Base-by-base conservation (phyloP, 1,140 invertebrate genomes). In the Sycophaga agraensis region DNA sequence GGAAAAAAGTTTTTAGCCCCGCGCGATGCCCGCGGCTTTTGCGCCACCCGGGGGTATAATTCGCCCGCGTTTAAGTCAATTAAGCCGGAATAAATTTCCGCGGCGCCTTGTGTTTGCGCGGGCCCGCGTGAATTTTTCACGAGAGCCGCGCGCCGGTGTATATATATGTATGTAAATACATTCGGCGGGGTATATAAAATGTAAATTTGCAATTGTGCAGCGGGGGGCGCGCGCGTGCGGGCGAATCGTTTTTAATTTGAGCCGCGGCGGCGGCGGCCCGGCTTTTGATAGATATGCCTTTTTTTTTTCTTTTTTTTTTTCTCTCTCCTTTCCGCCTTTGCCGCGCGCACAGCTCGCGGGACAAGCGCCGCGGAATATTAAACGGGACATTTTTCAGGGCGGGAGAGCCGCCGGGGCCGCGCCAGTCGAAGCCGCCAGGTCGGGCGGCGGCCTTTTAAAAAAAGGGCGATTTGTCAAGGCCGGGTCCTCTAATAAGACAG, bases 401-500 rank as follows among this genome's bases (percentile, higher is more conserved):
- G n/a, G n/a, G n/a, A n/a, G n/a, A n/a, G n/a, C n/a, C n/a, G n/a
- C n/a, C 11, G 28, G 11, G 28, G 4, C 5, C 12, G 39, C 12
- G 39, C 5, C 5, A 4, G 17, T 11, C 12, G 17, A 45, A 16
- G 42, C 6, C 3, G 19, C 16, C 16, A 4, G 12, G 16, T 12
- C 12, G 16, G 4, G 28, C 5, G 28, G 5, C 5, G 28, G 28
- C 11, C 11, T 31, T 31, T 31, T 31, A 31, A 31, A 31, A 31
- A 31, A n/a, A n/a, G n/a, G 28, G 5, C 28, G 28, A 31, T 31
- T 31, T 31, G 11, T 31, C 28, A 31, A 11, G 28, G 2, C 46
- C 2, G 12, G 42, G 26, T n/a, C 28, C 26, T 49, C 26, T 49
- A 49, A 49, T 49, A 49, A 49, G 46, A 49, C 26, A 49, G 46